Evolutionary conservation across 2,888 invertebrate species (phyloP), one percentile per base, ranked within the genome.

Genomic region (Chorisops tibialis): DNA sequence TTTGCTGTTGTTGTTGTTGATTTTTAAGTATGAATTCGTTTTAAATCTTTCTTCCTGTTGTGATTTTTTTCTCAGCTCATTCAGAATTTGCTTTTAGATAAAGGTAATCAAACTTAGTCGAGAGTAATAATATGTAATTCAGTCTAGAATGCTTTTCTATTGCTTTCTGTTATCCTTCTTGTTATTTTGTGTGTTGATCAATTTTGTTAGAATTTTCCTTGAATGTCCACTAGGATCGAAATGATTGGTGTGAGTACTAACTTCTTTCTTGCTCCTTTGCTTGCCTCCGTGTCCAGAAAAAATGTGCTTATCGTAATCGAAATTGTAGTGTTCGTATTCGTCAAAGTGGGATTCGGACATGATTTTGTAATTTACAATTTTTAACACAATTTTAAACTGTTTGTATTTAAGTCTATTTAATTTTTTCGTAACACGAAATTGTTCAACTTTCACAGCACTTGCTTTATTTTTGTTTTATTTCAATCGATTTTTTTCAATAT

Each of bases 311-410:
- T 93, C 95, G 82, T 91, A 87, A 71, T 93, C 93, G 79, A 89
- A 95, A 80, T 95, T 95, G 83, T 92, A 96, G 75, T 93, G 91
- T 75, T 96, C 96, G 84, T 93, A 93, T 75, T 93, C 87, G 81
- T 96, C 94, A 77, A 89, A 88, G 81, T 90, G 86, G 71, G 83
- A 82, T 79, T 91, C 91, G 73, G 91, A 91, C 92, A 92, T 91
- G 76, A 79, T 84, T 79, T 59, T 24, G 18, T 11, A 22, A 12
- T 56, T 56, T 43, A n/a, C 39, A 39, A 22, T 22, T 37, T 52
- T 21, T 19, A 11, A 35, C 48, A 48, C 48, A 9, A 12, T 48
- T 11, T 22, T 22, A 22, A 50, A 50, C 30, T 30, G 30, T 30
- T 30, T 30, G 2, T 30, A 30, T n/a, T n/a, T 2, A 2, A 30